Evolutionary conservation across 2,888 invertebrate genomes (phyloP).

Genomic region (Chironomus riparius): DNA sequence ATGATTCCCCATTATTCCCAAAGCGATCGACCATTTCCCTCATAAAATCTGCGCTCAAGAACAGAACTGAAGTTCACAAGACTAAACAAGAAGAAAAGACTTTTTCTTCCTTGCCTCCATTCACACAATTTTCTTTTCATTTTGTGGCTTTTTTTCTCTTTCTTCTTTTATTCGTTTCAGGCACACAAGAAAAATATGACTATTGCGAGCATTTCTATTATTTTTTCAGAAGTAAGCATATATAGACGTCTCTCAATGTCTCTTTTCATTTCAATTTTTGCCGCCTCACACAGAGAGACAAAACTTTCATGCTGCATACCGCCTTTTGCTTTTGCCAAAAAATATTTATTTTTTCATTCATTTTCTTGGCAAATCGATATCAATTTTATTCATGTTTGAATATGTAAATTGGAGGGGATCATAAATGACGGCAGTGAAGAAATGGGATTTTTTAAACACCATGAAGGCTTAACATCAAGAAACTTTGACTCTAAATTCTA

Average conservation of each 20-base stretch:
- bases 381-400: neutral
- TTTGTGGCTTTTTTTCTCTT: neutral
- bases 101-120: neutral
- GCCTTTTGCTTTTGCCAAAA: neutral
- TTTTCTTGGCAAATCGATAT: neutral
- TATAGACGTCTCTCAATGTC: neutral
- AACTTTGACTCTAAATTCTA: too few relatives aligned
- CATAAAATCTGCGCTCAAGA: too few relatives aligned
- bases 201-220: neutral
- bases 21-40: too few relatives aligned
- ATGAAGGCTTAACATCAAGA: too few relatives aligned
- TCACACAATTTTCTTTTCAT: neutral
- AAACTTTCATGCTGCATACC: neutral
- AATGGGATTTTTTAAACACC: too few relatives aligned
- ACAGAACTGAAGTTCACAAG: too few relatives aligned
- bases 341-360: neutral
- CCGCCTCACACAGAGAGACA: neutral
- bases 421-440: neutral
- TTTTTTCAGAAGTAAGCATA: too few relatives aligned
- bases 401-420: neutral
- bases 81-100: too few relatives aligned
- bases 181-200: neutral
- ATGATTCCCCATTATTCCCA: too few relatives aligned
- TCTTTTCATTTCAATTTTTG: neutral
- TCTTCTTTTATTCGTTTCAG: neutral